Percentiles rank a stretch among this genome's conserved stretches.
Evolutionary conservation across 2,797 vertebrate species (phyloP).

Genomic region (Liparis tanakae): DNA sequence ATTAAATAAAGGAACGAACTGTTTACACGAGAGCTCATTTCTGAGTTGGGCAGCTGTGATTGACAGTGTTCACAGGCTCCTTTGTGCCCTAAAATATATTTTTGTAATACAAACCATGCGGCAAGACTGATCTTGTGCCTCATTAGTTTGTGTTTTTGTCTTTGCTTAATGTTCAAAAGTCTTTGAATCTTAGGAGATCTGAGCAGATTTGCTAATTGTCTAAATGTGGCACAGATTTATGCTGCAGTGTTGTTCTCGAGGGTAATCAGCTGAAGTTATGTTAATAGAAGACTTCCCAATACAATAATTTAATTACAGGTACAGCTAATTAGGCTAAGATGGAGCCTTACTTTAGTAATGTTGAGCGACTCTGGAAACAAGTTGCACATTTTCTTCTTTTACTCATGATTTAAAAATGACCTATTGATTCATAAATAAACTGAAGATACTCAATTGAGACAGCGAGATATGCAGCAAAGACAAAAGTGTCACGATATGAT

Average conservation of each 20-base stretch:
- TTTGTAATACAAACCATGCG: constrained; percentile 15
- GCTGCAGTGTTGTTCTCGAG: constrained; percentile 35
- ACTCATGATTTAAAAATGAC: background rate
- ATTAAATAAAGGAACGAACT: constrained; percentile 29
- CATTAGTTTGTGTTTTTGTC: constrained; percentile 28
- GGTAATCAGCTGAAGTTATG: constrained; percentile 48
- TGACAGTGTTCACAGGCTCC: constrained; percentile 10
- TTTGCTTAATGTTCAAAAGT: constrained; percentile 18
- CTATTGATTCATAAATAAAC: background rate
- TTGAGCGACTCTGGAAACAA: background rate
- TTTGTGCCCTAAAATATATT: constrained; percentile 9
- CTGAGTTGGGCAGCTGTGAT: constrained; percentile 13
- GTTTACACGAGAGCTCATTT: constrained; percentile 12
- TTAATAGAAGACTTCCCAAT: constrained; percentile 3
- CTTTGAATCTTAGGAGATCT: constrained; percentile 27
- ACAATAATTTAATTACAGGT: constrained; percentile 39
- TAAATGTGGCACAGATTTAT: constrained; percentile 43
- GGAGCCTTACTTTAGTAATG: constrained; percentile 1
- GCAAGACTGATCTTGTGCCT: background rate
- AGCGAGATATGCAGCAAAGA: background rate
- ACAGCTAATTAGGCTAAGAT: constrained; percentile 38
- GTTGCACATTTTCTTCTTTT: background rate
- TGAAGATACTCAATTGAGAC: background rate
- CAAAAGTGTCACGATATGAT: background rate
- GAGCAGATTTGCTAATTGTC: constrained; percentile 41